Percentiles rank a stretch among this genome's conserved stretches.
Evolutionary conservation across 2,888 invertebrate species (phyloP).

Genomic region (Spisula solida): DNA sequence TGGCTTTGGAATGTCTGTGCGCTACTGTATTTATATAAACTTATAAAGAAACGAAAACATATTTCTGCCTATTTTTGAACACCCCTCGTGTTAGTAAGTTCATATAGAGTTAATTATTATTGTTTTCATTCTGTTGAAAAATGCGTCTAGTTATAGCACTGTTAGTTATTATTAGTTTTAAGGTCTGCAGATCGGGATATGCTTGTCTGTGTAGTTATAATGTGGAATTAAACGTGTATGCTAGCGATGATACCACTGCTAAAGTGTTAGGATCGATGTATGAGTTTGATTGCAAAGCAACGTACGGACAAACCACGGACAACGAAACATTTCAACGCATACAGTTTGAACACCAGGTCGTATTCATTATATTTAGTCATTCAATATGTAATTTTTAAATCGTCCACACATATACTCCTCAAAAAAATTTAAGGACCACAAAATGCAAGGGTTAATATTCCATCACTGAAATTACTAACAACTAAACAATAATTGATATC

Average conservation of each 20-base stretch:
- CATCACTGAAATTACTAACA: too few species aligned
- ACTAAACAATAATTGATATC: too few species aligned
- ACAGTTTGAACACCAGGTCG: slow-evolving; percentile 2
- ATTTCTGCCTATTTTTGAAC: too few species aligned
- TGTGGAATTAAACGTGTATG: neutral
- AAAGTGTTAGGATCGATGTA: neutral
- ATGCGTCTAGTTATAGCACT: neutral
- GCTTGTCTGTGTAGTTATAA: slow-evolving; percentile 1
- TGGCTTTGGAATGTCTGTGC: too few species aligned
- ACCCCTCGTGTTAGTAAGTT: too few species aligned
- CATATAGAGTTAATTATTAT: neutral
- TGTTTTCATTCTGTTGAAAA: neutral
- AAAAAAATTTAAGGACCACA: too few species aligned
- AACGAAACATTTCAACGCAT: neutral
- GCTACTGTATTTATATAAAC: too few species aligned
- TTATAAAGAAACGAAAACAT: too few species aligned
- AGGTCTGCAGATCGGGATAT: neutral
- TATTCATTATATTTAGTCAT: neutral
- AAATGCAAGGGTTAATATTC: too few species aligned
- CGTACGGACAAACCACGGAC: neutral
- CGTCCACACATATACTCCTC: too few species aligned
- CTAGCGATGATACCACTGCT: neutral
- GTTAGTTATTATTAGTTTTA: neutral
- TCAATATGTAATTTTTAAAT: too few species aligned
- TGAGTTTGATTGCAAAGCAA: slow-evolving; percentile 10